Conservation (phyloP, 2,113 vertebrate genomes). For the Clinocottus analis region DNA sequence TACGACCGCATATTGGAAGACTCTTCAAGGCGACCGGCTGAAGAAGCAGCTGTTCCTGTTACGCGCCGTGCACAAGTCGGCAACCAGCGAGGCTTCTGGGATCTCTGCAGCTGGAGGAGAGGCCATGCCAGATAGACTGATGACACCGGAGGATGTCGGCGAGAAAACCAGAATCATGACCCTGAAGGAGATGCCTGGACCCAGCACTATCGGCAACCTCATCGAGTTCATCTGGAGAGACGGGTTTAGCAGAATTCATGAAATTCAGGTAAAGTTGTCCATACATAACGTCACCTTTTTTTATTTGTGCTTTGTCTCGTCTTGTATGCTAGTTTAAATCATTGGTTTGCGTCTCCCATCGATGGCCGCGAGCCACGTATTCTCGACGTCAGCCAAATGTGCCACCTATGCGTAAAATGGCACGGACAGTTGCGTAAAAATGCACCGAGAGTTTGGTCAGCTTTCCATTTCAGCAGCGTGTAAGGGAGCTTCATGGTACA, state of each 20-base stretch:
- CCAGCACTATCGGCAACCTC: slow-evolving; percentile 86
- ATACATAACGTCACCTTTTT: background rate
- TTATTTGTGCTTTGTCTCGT: background rate
- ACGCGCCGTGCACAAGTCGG: slow-evolving; percentile 78
- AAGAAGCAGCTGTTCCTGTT: slow-evolving; percentile 54
- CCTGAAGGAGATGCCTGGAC: slow-evolving; percentile 91
- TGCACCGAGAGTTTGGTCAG: slow-evolving; percentile 32
- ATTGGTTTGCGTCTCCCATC: background rate
- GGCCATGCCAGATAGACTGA: slow-evolving; percentile 36
- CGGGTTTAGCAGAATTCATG: slow-evolving; percentile 92
- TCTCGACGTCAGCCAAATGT: background rate
- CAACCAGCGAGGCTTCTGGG: slow-evolving; percentile 69
- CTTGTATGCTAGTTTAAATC: background rate
- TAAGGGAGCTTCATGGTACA: background rate
- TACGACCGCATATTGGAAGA: slow-evolving; percentile 51
- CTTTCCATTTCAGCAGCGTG: background rate
- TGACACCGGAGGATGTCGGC: slow-evolving; percentile 28
- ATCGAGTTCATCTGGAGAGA: slow-evolving; percentile 92
- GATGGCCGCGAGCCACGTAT: background rate
- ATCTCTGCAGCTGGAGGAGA: slow-evolving; percentile 57
- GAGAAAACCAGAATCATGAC: slow-evolving; percentile 70
- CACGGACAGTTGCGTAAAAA: slow-evolving; percentile 57
- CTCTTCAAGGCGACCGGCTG: slow-evolving; percentile 44
- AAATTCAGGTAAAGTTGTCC: slow-evolving; percentile 87
- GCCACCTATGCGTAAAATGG: slow-evolving; percentile 48